Percentiles rank a stretch among this genome's conserved stretches.
phyloP scores from a whole-genome alignment of 2,113 vertebrate genomes.

The Lamprotornis superbus region DNA sequence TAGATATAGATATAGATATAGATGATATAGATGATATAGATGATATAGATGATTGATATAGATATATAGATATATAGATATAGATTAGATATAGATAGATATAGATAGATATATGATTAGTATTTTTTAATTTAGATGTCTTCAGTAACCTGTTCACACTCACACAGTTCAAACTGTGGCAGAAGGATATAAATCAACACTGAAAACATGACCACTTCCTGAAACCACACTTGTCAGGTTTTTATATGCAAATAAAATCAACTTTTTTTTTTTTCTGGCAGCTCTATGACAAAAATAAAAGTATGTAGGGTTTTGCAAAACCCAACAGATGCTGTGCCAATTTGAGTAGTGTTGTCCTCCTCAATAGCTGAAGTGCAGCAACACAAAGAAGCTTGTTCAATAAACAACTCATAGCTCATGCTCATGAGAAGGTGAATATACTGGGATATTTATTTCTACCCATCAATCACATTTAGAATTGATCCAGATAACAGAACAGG shows the following conservation, averaged over 20 bases:
- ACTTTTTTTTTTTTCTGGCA: constrained; percentile 1
- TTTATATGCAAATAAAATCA: background rate
- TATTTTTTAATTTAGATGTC: background rate
- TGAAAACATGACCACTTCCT: background rate
- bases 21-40: no score
- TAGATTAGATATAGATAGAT: background rate
- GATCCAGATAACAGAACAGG: background rate
- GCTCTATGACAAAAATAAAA: constrained; percentile 37
- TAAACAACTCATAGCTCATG: background rate
- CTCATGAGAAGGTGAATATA: background rate
- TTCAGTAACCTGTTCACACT: background rate
- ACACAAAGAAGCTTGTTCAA: background rate
- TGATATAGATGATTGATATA: background rate
- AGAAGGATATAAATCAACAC: background rate
- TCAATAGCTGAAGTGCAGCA: background rate
- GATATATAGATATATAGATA: background rate
- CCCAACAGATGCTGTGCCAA: constrained; percentile 11
- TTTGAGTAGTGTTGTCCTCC: constrained; percentile 1
- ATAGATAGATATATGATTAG: background rate
- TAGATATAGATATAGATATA: background rate
- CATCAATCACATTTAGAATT: background rate
- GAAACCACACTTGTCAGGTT: background rate
- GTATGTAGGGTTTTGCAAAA: background rate
- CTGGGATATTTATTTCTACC: background rate
- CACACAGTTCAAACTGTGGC: background rate